Conservation (phyloP, 2,797 vertebrate species). For the Eospalax fontanierii region DNA sequence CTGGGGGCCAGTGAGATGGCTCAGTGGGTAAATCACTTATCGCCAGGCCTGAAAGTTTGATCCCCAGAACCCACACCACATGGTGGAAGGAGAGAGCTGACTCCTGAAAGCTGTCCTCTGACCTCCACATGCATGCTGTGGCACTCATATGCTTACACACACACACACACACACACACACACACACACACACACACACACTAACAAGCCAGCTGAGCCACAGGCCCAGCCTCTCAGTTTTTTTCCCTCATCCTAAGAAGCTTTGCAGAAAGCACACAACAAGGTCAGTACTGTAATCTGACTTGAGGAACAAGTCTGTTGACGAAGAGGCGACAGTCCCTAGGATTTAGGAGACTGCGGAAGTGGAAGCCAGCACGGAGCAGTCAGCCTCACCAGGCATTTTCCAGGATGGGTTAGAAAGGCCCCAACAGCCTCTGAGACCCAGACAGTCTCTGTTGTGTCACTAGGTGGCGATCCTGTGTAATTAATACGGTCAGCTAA, state of each 20-base stretch:
- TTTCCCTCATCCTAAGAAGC: background rate
- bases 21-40: no score
- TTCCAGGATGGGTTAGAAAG: background rate
- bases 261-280: background rate
- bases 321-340: rapidly evolving
- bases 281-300: background rate
- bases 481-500: background rate
- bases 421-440: background rate
- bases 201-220: no score
- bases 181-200: no score
- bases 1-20: no score
- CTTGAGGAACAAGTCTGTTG: background rate
- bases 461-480: constrained; percentile 80
- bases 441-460: background rate
- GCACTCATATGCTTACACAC: no score
- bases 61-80: no score
- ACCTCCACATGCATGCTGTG: no score
- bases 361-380: background rate
- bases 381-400: background rate
- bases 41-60: no score
- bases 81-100: no score
- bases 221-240: background rate
- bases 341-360: rapidly evolving
- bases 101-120: no score
- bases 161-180: no score